A percentile compares a stretch with the other conserved stretches of the same genome.
Conservation (phyloP, 2,113 vertebrate species). For the Thymallus thymallus region DNA sequence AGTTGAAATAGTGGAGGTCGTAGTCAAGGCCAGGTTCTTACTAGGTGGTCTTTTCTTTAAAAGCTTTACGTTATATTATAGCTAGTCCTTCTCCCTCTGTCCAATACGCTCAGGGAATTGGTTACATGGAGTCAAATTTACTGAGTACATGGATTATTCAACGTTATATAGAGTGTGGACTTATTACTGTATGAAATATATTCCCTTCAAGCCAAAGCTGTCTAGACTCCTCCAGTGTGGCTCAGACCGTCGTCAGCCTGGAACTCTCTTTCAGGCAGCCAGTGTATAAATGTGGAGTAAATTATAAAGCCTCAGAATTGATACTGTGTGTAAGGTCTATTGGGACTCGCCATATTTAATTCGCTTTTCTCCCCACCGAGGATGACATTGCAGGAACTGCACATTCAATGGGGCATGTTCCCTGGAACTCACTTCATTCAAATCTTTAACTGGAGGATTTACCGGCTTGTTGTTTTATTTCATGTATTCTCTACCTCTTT, state of each 20-base stretch:
- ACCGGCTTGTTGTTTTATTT: conserved; percentile 40
- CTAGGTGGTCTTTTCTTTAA: conserved; percentile 40
- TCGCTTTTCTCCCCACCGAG: conserved; percentile 45
- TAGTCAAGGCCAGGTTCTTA: conserved; percentile 47
- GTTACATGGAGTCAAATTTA: no score
- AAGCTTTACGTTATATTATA: conserved; percentile 9
- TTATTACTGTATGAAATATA: conserved; percentile 11
- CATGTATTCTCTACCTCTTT: conserved; percentile 8
- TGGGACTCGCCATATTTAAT: conserved; percentile 18
- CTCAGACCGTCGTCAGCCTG: not conserved
- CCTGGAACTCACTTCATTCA: conserved; percentile 49
- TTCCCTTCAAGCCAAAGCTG: not conserved
- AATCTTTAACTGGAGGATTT: conserved; percentile 47
- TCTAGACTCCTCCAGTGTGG: conserved; percentile 1
- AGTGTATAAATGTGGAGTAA: conserved; percentile 19
- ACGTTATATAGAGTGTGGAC: not conserved
- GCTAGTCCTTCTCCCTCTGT: not conserved
- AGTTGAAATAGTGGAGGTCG: conserved; percentile 20
- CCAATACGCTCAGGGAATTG: conserved; percentile 2
- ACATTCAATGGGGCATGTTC: conserved; percentile 43
- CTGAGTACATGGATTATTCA: no score
- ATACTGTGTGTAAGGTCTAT: conserved; percentile 16
- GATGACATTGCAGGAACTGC: conserved; percentile 37
- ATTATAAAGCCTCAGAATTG: conserved; percentile 21
- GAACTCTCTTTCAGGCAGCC: conserved; percentile 4